Base-by-base conservation (phyloP, 2,888 invertebrate species). In the Caenorhabditis drosophilae region DNA sequence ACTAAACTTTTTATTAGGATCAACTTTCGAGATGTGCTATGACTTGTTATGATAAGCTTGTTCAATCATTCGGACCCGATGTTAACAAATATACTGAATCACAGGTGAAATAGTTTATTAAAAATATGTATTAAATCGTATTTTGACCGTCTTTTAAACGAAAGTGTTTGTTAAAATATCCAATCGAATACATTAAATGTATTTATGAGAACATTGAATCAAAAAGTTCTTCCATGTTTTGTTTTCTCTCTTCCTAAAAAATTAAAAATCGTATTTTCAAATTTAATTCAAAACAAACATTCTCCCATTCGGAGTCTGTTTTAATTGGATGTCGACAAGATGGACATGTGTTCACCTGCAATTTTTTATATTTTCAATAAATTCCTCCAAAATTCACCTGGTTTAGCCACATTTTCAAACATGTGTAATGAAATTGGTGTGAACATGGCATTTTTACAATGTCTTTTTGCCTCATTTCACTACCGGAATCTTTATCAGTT, bases 41-140 rank as follows among this genome's bases (percentile, higher is more conserved):
- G 77, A 73, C 73, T 4, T 78, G 75, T 52, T 80, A 79, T 58
- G 79, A 79, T 55, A 76, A 76, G 35, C 67, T 78, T 20, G 66
- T 75, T 12, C 71, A 74, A 38, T 50, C 74, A 40, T 72, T 67
- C 46, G 76, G 78, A 11, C 73, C 73, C 2, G 73, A 78, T 41
- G 70, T 69, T 45, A 68, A 62, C 57, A 76, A 74, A 26, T 77
- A 76, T 57, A 46, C 70, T 4, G 70, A 73, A 42, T 34, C 57
- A 4, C 67, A 58, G 62, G 62, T 67, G 40, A 18, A 41, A 16
- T 2, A 20, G n/a, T n/a, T n/a, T n/a, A n/a, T n/a, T n/a, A n/a
- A 36, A 9, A 23, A 25, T 47, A 38, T 51, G 4, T 4, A 34
- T 35, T 45, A 3, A 23, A 35, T 38, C n/a, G n/a, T n/a, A n/a